Percentiles rank a stretch among this genome's conserved stretches.
phyloP scores from a whole-genome alignment of 2,888 invertebrate species.

The Hypena proboscidalis region DNA sequence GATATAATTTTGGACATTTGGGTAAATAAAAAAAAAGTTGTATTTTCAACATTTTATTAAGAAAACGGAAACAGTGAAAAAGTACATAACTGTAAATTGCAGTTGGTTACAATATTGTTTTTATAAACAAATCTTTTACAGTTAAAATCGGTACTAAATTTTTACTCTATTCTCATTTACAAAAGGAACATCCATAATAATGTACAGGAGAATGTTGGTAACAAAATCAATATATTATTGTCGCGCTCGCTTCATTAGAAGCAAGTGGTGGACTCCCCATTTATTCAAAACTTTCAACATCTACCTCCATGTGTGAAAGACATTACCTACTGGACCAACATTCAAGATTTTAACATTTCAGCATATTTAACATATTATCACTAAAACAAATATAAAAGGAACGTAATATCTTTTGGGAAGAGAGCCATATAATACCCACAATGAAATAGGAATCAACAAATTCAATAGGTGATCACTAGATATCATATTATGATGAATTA shows the following conservation, averaged over 20 bases:
- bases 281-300: conserved; percentile 2
- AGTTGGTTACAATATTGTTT: conserved; percentile 79
- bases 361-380: conserved; percentile 1
- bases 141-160: conserved; percentile 64
- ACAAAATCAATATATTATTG: conserved; percentile 20
- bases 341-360: not conserved
- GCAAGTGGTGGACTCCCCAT: conserved; percentile 15
- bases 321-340: not conserved
- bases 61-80: conserved; percentile 86
- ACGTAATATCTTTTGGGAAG: conserved; percentile 9
- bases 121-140: conserved; percentile 79
- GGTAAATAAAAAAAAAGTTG: conserved; percentile 23
- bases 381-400: not conserved
- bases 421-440: conserved; percentile 7
- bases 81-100: conserved; percentile 85
- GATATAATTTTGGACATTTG: not conserved
- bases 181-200: conserved; percentile 35
- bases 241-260: conserved; percentile 12
- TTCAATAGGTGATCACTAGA: too few relatives aligned
- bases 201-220: conserved; percentile 27
- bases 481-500: too few relatives aligned
- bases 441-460: not conserved
- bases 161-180: conserved; percentile 66
- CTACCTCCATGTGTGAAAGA: not conserved
- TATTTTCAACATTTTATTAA: conserved; percentile 85